Base-by-base conservation (phyloP, 1,140 invertebrate genomes). In the Cydia fagiglandana region DNA sequence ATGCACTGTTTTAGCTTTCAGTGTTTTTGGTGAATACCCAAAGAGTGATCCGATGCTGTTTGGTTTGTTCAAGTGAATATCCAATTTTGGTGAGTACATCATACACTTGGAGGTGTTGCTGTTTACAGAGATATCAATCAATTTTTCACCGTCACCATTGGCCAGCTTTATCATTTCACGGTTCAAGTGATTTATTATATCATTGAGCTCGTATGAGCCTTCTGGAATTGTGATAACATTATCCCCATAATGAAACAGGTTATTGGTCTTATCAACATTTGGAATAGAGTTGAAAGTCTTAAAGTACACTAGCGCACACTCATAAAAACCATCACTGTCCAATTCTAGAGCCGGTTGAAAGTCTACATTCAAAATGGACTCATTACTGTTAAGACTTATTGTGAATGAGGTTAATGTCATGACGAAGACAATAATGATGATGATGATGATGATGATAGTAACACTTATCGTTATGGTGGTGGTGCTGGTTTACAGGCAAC, bases 231-330 rank as follows among this genome's bases (percentile, higher is more conserved):
- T n/a, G 2, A 68, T 68, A 5, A 38, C 13, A 0, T 34, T 68
- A 6, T 68, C 13, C 4, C 64, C 64, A 34, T 68, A 68, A n/a
- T 68, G 30, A n/a, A 68, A 68, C 5, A 68, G 15, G 34, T 68
- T 68, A 38, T 68, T 68, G 15, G 30, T 68, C 64, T 68, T 17
- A 68, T 68, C 64, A 13, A 68, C 28, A 68, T 68, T 68, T 3
- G 64, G 64, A 15, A 68, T 68, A 15, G 28, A n/a, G 64, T 68
- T 68, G 30, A 68, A 68, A 6, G 64, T 68, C 30, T 68, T 68
- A 34, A 68, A 68, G 15, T 68, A 68, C 4, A 68, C 28, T 15
- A 68, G 30, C 30, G 64, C 64, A 7, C 64, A 68, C 30, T 68
- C 64, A 20, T 68, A 68, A 5, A 15, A 7, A 4, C 5, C 64